Conservation (phyloP, 2,113 vertebrate species). For the Trematocara marginatum region DNA sequence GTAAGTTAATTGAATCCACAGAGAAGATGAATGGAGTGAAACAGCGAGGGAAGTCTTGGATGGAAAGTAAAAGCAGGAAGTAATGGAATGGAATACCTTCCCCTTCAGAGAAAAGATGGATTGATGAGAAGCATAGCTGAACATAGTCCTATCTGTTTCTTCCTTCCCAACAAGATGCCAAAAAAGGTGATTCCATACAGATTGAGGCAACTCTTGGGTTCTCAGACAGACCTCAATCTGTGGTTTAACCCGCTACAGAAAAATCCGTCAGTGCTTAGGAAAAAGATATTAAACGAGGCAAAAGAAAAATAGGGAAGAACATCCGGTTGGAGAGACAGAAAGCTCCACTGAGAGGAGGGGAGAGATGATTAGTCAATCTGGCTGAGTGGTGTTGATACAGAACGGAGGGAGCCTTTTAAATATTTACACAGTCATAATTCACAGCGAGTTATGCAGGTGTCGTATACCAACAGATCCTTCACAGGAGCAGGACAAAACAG, state of each 20-base stretch:
- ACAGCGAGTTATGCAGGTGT: constrained; percentile 59
- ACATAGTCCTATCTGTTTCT: constrained; percentile 45
- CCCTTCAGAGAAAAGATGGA: constrained; percentile 26
- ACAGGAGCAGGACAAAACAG: constrained; percentile 15
- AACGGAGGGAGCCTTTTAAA: constrained; percentile 67
- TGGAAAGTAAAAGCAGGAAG: not conserved
- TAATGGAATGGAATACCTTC: not conserved
- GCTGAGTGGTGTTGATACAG: constrained; percentile 63
- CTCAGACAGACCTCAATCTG: constrained; percentile 37
- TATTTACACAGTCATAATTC: constrained; percentile 72
- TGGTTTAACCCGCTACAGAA: constrained; percentile 33
- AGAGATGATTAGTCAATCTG: constrained; percentile 67
- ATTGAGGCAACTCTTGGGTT: constrained; percentile 39
- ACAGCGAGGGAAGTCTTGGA: not conserved
- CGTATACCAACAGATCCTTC: constrained; percentile 38
- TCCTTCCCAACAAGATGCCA: constrained; percentile 29
- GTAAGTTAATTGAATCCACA: not conserved
- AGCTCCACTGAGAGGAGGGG: constrained; percentile 28
- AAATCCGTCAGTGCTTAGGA: constrained; percentile 45
- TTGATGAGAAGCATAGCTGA: constrained; percentile 52
- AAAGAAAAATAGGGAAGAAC: not conserved
- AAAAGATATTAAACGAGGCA: not conserved
- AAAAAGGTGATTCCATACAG: constrained; percentile 49
- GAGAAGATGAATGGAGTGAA: not conserved
- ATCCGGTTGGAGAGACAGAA: constrained; percentile 33